phyloP scores from a whole-genome alignment of 2,113 vertebrate species.

The Eulacestoma nigropectus region DNA sequence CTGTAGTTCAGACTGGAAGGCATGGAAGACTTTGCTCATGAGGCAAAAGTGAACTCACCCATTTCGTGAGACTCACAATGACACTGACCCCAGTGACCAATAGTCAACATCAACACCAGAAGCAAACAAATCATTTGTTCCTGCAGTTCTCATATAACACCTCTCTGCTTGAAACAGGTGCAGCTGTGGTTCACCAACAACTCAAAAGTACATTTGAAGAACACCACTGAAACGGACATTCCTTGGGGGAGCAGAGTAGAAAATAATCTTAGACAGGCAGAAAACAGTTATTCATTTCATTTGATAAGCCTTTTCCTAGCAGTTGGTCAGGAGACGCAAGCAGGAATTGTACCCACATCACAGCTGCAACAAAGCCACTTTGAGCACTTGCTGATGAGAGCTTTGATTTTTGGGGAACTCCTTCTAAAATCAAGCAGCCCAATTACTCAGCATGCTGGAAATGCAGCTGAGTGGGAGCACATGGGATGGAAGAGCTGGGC shows the following conservation, averaged over 20 bases:
- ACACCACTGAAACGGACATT: neutral
- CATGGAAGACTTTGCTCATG: neutral
- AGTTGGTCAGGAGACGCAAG: neutral
- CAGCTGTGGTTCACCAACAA: neutral
- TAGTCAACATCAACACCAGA: neutral
- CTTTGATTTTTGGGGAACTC: neutral
- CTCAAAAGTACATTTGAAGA: neutral
- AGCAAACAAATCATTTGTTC: rapidly evolving
- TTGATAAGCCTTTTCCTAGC: neutral
- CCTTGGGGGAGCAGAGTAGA: neutral
- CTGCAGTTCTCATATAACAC: neutral
- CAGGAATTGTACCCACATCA: neutral
- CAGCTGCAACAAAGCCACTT: rapidly evolving
- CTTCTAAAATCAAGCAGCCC: neutral
- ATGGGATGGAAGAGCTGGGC: neutral
- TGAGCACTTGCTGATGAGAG: neutral
- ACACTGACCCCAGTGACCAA: neutral
- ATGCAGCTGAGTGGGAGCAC: neutral
- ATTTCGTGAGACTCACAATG: neutral
- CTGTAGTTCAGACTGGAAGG: neutral
- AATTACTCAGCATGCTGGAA: neutral
- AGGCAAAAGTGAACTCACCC: neutral
- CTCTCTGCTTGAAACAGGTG: neutral
- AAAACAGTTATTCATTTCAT: neutral
- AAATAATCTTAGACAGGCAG: neutral